Evolutionary conservation across 1,140 invertebrate species (phyloP), one percentile per base, ranked within the genome.

Genomic region (Camponotus pennsylvanicus): DNA sequence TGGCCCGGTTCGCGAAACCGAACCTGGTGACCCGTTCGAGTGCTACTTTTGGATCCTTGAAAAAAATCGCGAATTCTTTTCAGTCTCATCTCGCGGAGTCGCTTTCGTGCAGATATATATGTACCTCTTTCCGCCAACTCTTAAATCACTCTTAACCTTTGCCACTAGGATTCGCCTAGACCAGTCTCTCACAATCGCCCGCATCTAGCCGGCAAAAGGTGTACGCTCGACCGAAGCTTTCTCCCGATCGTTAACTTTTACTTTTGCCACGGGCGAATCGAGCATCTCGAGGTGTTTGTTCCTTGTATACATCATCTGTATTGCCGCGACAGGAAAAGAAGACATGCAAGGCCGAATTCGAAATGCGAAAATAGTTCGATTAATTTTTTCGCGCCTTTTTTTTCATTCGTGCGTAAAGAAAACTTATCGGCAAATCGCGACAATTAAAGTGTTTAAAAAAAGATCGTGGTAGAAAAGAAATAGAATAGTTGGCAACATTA

Each of bases 241-340:
- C 94, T 93, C 93, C 91, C 69, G 92, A 92, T 93, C 92, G 80
- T 83, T 84, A 92, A 95, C 94, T 95, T 95, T 95, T 95, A 95
- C 94, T 95, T 95, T 95, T 94, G 94, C 94, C 92, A 91, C 91
- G 73, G 86, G 93, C 92, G 86, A 90, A 92, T 93, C 89, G 89
- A 90, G 75, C 59, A 89, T 89, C 85, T 70, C 77, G 45, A 21
- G 21, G 64, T 64, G 63, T 79, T 40, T 9, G 15, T 5, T 52
- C 27, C 49, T 9, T 52, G 45, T 49, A 13, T 15, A 52, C 1
- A 18, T 52, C 49, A 18, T 15, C 49, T 52, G 49, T 15, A 18
- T 52, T 5, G 15, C 4, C 40, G 52, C 63, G 37, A 45, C 27
- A 27, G 27, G 27, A 27, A 13, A 66, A 52, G 69, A 49, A 32